These are phyloP conservation scores for Capreolus pygargus DNA, from an alignment of 2,113 vertebrate genomes.

Conservation along the genomic window DNA sequence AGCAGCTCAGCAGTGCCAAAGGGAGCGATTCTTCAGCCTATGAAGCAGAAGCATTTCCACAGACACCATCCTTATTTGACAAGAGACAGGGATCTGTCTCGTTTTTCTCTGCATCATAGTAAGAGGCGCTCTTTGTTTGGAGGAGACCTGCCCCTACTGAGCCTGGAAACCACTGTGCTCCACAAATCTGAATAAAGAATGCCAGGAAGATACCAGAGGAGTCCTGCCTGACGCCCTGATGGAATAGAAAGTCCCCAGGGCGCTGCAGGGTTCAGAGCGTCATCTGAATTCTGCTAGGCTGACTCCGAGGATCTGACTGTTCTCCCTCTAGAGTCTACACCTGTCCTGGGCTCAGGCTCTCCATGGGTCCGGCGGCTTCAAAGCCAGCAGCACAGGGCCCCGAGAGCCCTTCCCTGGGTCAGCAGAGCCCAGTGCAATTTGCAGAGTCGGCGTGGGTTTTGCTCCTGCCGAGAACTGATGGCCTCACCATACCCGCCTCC, in stretches of 20 bases:
- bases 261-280: background rate
- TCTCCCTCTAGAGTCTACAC: background rate
- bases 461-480: background rate
- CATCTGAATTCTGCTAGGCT: background rate
- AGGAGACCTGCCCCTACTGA: background rate
- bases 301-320: background rate
- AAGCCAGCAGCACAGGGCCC: background rate
- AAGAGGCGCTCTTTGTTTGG: background rate
- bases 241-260: background rate
- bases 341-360: background rate
- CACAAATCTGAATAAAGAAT: background rate
- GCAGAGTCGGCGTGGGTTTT: accelerated
- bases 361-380: background rate
- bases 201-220: background rate
- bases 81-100: background rate
- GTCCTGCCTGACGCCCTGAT: too few species aligned
- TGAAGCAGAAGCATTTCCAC: background rate
- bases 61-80: background rate
- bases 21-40: background rate
- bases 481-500: background rate
- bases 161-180: background rate
- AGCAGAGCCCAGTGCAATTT: background rate
- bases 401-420: background rate
- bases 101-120: background rate
- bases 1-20: background rate